Percentiles rank a stretch among this genome's conserved stretches.
Conservation (phyloP, 2,113 vertebrate genomes). For the Galbula dea region DNA sequence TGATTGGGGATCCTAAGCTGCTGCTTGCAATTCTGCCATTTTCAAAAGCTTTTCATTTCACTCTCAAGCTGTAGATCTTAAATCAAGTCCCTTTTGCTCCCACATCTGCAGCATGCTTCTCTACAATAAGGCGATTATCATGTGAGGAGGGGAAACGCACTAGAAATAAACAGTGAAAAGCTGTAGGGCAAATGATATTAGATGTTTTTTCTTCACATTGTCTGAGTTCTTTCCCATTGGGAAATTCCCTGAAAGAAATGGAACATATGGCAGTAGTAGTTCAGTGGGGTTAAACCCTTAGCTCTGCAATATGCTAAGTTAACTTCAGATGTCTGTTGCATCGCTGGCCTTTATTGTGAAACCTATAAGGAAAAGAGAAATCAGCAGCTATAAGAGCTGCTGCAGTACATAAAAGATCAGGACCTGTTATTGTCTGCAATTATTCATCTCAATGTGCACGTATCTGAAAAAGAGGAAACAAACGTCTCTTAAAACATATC, state of each 20-base stretch:
- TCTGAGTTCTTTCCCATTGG: conserved; percentile 63
- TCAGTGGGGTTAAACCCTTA: conserved; percentile 63
- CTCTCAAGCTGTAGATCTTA: conserved; percentile 53
- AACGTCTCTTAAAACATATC: conserved; percentile 62
- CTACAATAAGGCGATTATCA: conserved; percentile 55
- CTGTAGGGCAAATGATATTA: conserved; percentile 61
- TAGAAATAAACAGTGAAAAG: conserved; percentile 61
- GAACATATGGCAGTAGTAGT: conserved; percentile 64
- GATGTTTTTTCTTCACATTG: conserved; percentile 56
- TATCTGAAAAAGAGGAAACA: conserved; percentile 63
- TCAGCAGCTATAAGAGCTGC: conserved; percentile 52
- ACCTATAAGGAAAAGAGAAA: conserved; percentile 58
- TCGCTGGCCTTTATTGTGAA: conserved; percentile 63
- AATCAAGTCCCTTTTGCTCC: conserved; percentile 38
- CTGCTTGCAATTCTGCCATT: conserved; percentile 52
- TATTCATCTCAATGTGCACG: conserved; percentile 61
- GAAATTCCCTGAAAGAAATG: conserved; percentile 65
- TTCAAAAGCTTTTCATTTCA: conserved; percentile 44
- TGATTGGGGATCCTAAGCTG: conserved; percentile 20
- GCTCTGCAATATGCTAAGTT: conserved; percentile 63
- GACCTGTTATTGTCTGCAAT: conserved; percentile 62
- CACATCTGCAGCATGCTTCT: conserved; percentile 42
- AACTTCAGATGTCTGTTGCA: conserved; percentile 62
- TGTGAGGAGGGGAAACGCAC: conserved; percentile 44
- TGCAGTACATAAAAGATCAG: conserved; percentile 63